A percentile compares a stretch with the other conserved stretches of the same genome.
Evolutionary conservation across 2,797 vertebrate species (phyloP).

Genomic region (Siniperca obscura): DNA sequence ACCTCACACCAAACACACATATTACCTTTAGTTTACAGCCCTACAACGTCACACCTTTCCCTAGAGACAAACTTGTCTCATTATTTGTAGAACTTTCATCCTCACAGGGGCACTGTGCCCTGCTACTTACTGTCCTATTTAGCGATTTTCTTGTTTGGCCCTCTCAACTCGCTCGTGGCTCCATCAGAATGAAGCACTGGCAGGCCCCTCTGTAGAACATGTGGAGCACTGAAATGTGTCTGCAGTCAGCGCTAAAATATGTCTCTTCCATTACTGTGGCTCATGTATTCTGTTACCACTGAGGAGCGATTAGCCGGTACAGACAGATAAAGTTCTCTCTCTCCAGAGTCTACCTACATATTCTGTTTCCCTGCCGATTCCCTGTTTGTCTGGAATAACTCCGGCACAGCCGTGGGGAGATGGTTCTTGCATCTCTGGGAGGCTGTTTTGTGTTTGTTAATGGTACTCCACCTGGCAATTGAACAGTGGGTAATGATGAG

Average conservation of each 20-base stretch:
- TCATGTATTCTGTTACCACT: constrained; percentile 45
- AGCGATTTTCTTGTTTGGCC: not conserved
- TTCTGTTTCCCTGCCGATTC: constrained; percentile 49
- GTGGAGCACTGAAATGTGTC: constrained; percentile 67
- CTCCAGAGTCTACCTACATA: constrained; percentile 49
- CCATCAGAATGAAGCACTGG: constrained; percentile 21
- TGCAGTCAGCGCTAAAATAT: constrained; percentile 48
- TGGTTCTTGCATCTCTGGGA: constrained; percentile 46
- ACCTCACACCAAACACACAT: not conserved
- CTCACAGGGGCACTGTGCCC: not conserved
- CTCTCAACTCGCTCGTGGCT: constrained; percentile 33
- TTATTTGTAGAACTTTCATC: constrained; percentile 1
- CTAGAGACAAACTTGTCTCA: not conserved
- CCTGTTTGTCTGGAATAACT: constrained; percentile 62
- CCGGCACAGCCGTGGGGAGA: constrained; percentile 52
- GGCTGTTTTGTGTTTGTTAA: constrained; percentile 72
- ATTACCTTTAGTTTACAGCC: not conserved
- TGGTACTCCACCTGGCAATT: constrained; percentile 63
- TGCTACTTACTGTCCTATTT: not conserved
- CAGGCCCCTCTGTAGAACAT: constrained; percentile 33
- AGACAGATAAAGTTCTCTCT: constrained; percentile 46
- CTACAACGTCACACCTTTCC: not conserved
- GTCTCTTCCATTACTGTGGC: constrained; percentile 57
- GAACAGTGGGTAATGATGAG: constrained; percentile 69
- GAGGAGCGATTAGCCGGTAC: constrained; percentile 58